Conservation (phyloP, 2,797 vertebrate genomes). For the Tympanoctomys barrerae region DNA sequence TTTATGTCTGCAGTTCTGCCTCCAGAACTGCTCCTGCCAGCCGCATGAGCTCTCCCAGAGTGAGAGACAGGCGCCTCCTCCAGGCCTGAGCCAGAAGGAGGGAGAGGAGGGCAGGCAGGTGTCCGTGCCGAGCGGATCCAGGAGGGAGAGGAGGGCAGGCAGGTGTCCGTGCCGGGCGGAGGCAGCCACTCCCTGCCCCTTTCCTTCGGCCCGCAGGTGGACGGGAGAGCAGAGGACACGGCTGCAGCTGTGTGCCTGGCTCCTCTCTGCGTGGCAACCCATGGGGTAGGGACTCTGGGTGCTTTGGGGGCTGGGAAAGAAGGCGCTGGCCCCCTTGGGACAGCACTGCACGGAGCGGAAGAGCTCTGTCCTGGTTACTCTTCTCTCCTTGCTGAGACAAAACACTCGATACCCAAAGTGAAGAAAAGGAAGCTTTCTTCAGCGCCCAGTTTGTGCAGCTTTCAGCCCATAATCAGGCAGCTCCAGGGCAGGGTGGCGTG, state of each 20-base stretch:
- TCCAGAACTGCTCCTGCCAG: not conserved
- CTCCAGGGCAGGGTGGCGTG: too few species aligned
- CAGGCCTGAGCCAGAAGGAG: not conserved
- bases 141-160: not conserved
- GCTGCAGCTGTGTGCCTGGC: not conserved
- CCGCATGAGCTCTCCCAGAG: not conserved
- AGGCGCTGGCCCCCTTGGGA: not conserved
- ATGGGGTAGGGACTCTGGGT: not conserved
- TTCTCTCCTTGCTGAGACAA: too few species aligned
- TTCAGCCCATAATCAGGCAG: too few species aligned
- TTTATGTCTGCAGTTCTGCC: not conserved
- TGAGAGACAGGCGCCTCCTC: not conserved
- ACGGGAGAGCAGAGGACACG: too few species aligned
- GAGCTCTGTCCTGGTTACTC: too few species aligned
- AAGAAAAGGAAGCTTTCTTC: too few species aligned
- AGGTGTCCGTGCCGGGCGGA: not conserved
- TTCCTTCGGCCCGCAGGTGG: too few species aligned
- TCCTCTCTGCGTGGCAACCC: not conserved
- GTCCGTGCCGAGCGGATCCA: not conserved
- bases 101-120: not conserved
- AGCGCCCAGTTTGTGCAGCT: too few species aligned
- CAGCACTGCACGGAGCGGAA: not conserved
- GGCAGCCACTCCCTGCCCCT: fast-evolving
- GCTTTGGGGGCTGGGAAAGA: not conserved
- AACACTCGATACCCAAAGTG: too few species aligned